Evolutionary conservation across 2,113 vertebrate genomes (phyloP), one percentile per base, ranked within the genome.

Genomic region (Caracal caracal): DNA sequence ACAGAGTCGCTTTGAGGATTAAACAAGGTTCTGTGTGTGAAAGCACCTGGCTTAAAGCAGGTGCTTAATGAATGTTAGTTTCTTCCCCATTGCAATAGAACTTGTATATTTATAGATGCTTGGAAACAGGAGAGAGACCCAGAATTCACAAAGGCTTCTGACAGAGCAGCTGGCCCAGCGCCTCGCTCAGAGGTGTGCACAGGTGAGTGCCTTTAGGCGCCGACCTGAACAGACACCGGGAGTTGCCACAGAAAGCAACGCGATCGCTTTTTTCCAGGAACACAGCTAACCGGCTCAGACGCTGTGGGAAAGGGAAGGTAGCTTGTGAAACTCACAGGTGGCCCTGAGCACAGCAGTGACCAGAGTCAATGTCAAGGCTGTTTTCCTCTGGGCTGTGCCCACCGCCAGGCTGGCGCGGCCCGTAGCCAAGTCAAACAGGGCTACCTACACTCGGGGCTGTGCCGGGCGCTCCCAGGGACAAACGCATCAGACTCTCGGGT

Each of bases 131-230:
- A 86, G 90, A 81, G 89, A 94, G 80, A 53, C 61, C 68, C 33
- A 24, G 95, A 59, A 83, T 70, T 87, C 43, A 86, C 94, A 86
- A 83, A 93, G 88, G 49, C 73, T 88, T 87, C 95, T 87, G 93
- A 28, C 9, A 65, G 88, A 37, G 63, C 81, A 17, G 94, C 71
- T 97, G 98, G 97, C 97, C 63, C 78, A 0, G 61, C 0, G 92
- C 96, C 97, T 33, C 0, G 11, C 79, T 37, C 80, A 4, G 93
- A 92, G 94, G 95, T 85, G 68, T 49, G 66, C 95, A 76, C 97
- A 97, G 96, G 98, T 98, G 97, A 98, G 93, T 89, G 94, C 97
- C 98, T 95, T 63, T n/a, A 97, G 98, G 98, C 98, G 0, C 80
- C 20, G 43, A 79, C 95, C 82, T 0, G 26, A 81, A 88, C 94